These are phyloP conservation scores for Digitonthophagus gazella DNA, from an alignment of 2,888 invertebrate species.

Conservation along the genomic window DNA sequence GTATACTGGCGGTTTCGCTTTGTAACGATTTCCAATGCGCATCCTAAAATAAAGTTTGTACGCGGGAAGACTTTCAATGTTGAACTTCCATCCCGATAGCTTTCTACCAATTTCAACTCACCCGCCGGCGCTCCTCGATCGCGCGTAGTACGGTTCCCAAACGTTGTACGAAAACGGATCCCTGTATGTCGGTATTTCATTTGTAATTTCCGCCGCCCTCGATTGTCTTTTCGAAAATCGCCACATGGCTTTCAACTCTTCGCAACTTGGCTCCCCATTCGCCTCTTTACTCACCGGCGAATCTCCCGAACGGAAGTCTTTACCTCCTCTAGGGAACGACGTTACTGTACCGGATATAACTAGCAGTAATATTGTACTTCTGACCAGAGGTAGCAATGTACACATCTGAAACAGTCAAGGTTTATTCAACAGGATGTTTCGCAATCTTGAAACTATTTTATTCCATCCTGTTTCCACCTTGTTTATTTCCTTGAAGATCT, in stretches of 20 bases:
- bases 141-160: constrained; percentile 66
- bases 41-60: constrained; percentile 40
- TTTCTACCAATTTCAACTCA: constrained; percentile 45
- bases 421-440: neutral
- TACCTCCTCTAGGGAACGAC: constrained; percentile 40
- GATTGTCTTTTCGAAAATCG: constrained; percentile 86
- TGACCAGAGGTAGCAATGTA: neutral
- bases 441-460: neutral
- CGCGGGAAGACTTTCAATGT: neutral
- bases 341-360: neutral
- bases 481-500: no score
- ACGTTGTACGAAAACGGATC: constrained; percentile 80
- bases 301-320: constrained; percentile 44
- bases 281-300: constrained; percentile 44
- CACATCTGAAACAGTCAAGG: neutral
- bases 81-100: neutral
- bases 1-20: constrained; percentile 60
- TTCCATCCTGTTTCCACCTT: neutral
- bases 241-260: constrained; percentile 89
- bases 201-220: constrained; percentile 81
- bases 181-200: constrained; percentile 79
- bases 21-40: constrained; percentile 47
- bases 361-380: neutral
- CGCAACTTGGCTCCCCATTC: constrained; percentile 77
- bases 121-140: constrained; percentile 57